Percentiles rank a stretch among this genome's conserved stretches.
Conservation (phyloP, 2,113 vertebrate species). For the Bolborhynchus lineola region DNA sequence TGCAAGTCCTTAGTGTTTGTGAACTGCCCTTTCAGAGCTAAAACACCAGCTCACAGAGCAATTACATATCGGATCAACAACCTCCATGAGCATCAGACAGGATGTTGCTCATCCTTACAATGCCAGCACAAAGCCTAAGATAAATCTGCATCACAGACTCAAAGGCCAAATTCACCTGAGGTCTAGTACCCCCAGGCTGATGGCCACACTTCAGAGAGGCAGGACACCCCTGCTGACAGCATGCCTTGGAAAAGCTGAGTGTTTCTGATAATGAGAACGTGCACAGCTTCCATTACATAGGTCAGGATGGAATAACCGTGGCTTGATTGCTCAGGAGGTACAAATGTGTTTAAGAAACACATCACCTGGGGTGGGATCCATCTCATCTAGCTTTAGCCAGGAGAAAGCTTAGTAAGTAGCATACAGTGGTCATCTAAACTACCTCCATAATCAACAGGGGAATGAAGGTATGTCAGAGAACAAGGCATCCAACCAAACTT, state of each 20-base stretch:
- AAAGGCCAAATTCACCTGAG: neutral
- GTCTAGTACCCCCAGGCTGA: neutral
- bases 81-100: neutral
- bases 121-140: neutral
- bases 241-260: neutral
- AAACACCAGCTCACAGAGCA: conserved; percentile 7
- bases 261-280: neutral
- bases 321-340: neutral
- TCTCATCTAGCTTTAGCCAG: neutral
- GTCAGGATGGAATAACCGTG: neutral
- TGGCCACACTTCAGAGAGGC: neutral
- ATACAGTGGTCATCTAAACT: neutral
- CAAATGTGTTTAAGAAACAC: neutral
- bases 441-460: neutral
- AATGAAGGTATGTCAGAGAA: neutral
- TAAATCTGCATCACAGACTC: neutral
- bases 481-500: neutral
- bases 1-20: conserved; percentile 3
- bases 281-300: rapidly evolving
- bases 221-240: neutral
- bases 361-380: neutral
- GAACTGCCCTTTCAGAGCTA: neutral
- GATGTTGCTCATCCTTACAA: neutral
- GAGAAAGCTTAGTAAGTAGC: neutral
- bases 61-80: neutral